phyloP scores from a whole-genome alignment of 2,797 vertebrate species.

The Nyctibius grandis region DNA sequence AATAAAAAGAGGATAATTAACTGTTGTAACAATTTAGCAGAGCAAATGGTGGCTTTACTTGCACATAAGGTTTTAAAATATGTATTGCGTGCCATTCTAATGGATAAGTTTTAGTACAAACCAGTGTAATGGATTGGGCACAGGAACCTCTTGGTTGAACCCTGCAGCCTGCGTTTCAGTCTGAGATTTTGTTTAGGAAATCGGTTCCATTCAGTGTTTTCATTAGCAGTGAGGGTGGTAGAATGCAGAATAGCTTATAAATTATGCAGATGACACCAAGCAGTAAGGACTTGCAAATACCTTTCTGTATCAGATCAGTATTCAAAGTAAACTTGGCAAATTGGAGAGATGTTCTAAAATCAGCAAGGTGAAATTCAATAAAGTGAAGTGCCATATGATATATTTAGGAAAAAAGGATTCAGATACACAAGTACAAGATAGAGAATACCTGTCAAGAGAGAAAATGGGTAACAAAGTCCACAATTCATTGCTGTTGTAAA shows the following conservation, averaged over 20 bases:
- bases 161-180: neutral
- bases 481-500: neutral
- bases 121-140: neutral
- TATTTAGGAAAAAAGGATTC: neutral
- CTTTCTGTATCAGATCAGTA: neutral
- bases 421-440: neutral
- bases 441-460: neutral
- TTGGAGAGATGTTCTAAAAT: conserved; percentile 10
- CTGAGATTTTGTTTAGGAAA: conserved; percentile 20
- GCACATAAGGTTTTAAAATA: neutral
- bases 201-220: neutral
- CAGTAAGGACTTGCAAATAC: conserved; percentile 4
- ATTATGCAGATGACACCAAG: conserved; percentile 41
- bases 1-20: neutral
- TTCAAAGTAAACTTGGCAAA: conserved; percentile 21
- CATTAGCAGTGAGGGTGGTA: neutral
- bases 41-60: neutral
- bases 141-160: neutral
- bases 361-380: neutral
- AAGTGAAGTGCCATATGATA: neutral
- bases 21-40: neutral
- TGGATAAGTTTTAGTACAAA: neutral
- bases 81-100: neutral
- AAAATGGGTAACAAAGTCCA: neutral
- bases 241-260: conserved; percentile 46